These are phyloP conservation scores for Heterodera filipjevi DNA, from an alignment of 2,888 invertebrate genomes.

Conservation along the genomic window DNA sequence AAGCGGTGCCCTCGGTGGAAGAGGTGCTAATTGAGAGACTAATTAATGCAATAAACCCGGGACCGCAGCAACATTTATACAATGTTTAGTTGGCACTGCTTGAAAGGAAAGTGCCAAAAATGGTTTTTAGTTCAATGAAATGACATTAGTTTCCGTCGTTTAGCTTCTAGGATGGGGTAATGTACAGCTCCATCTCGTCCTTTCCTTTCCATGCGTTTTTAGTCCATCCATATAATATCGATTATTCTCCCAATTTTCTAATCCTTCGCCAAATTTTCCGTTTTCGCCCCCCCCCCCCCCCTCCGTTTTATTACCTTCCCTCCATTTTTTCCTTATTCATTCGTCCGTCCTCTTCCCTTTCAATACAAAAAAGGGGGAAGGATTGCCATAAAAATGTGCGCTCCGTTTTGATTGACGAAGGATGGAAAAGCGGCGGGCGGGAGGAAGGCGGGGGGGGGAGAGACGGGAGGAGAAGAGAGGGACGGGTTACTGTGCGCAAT, in stretches of 20 bases:
- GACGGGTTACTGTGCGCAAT: neutral
- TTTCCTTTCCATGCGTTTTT: neutral
- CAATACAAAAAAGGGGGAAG: neutral
- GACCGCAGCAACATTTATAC: no score
- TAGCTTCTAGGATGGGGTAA: neutral
- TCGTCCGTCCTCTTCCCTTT: neutral
- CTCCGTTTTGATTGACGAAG: slow-evolving; percentile 10
- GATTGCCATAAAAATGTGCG: slow-evolving; percentile 12
- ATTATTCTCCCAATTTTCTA: neutral
- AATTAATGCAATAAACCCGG: neutral
- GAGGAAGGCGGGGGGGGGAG: no score
- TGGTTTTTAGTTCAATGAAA: neutral
- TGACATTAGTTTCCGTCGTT: neutral
- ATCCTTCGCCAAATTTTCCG: neutral
- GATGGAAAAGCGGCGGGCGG: neutral
- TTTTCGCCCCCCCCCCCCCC: neutral
- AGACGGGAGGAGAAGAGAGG: no score
- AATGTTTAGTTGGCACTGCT: no score
- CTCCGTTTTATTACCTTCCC: neutral
- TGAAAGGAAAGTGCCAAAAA: neutral
- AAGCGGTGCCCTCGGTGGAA: neutral
- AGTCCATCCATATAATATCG: neutral
- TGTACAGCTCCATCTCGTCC: neutral
- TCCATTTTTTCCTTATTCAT: neutral
- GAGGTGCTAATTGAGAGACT: neutral